phyloP scores from a whole-genome alignment of 2,797 vertebrate genomes.

The Neoniphon sammara region DNA sequence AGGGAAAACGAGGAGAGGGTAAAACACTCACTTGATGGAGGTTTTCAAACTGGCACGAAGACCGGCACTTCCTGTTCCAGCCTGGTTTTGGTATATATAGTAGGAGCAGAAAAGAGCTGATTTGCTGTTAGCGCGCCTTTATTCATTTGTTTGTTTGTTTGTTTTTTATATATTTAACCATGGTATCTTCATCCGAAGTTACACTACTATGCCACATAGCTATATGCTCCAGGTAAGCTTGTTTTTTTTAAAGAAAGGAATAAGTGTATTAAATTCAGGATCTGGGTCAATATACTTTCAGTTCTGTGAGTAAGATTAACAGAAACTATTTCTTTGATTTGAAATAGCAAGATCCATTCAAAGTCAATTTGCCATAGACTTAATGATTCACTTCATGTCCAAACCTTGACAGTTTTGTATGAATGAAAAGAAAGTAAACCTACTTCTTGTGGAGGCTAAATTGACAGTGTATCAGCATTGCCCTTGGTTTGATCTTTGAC shows the following conservation, averaged over 20 bases:
- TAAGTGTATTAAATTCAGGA: slow-evolving; percentile 22
- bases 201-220: slow-evolving; percentile 48
- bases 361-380: slow-evolving; percentile 36
- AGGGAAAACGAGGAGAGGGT: slow-evolving; percentile 24
- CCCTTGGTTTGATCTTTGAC: slow-evolving; percentile 41
- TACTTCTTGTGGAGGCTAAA: slow-evolving; percentile 32
- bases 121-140: slow-evolving; percentile 67
- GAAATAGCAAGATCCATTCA: slow-evolving; percentile 40
- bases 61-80: slow-evolving; percentile 38
- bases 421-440: slow-evolving; percentile 12
- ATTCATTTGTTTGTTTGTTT: slow-evolving; percentile 58
- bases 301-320: slow-evolving; percentile 35
- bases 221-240: slow-evolving; percentile 28
- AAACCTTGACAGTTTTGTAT: slow-evolving; percentile 42
- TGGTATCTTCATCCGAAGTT: slow-evolving; percentile 20
- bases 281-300: slow-evolving; percentile 35
- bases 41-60: slow-evolving; percentile 49
- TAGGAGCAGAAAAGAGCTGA: slow-evolving; percentile 31
- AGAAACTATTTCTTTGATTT: slow-evolving; percentile 22
- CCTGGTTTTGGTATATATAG: background rate
- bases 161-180: slow-evolving; percentile 55
- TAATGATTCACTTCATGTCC: slow-evolving; percentile 48
- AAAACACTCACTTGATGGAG: slow-evolving; percentile 19
- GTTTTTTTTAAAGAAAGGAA: background rate
- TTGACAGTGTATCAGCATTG: background rate